Evolutionary conservation across 2,888 invertebrate species (phyloP), one percentile per base, ranked within the genome.

Genomic region (Drosophila rellima): DNA sequence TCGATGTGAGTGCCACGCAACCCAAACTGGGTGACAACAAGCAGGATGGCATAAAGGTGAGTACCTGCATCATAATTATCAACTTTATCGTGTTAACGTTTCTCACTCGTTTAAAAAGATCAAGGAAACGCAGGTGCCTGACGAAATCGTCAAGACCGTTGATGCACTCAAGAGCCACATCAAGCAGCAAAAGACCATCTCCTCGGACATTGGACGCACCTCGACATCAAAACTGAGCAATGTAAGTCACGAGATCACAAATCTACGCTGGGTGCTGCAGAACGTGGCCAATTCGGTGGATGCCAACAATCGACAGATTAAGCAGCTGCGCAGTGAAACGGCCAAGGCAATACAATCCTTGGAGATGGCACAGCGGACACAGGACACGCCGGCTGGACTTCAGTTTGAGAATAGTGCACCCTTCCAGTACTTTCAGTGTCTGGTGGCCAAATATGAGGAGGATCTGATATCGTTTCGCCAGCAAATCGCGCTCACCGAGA

Each of bases 81-180:
- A n/a, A 10, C 5, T n/a, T 26, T 0, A 23, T 1, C n/a, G 18
- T 2, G 20, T 1, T 8, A 29, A 8, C 1, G 20, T 1, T 23
- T 0, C 3, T 20, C 3, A 23, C 15, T 13, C 18, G 0, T 26
- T 31, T 26, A 1, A 56, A 1, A 56, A 91, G 88, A 91, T 92
- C 0, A 93, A 92, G 75, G 93, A 93, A 55, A 92, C 91, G 0
- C 91, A 91, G 77, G 91, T 98, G 63, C 97, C 97, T 0, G 96
- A 96, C 82, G 96, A 96, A 92, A 95, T 98, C 54, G 93, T 94
- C 23, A 95, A 95, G 75, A 95, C 96, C 0, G 96, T 98, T 26
- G 96, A 97, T 64, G 93, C 94, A 2, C 96, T 98, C 89, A 97
- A 97, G 93, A 95, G 95, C 63, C 96, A 96, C 91, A 96, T 98